Conservation (phyloP, 2,797 vertebrate species). For the Myripristis jacobus region DNA sequence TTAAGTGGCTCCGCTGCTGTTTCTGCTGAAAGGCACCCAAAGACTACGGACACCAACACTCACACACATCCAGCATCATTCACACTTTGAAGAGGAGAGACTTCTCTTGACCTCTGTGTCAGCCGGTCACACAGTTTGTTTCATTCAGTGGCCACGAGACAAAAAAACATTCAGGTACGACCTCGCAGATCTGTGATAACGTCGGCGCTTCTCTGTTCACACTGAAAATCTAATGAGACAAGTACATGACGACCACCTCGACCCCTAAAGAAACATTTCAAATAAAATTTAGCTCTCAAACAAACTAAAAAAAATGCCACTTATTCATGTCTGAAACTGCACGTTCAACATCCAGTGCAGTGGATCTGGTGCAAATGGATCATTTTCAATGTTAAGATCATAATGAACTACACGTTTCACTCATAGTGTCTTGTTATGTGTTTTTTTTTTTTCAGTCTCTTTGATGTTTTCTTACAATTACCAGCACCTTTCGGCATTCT, state of each 20-base stretch:
- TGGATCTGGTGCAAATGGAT: too few species aligned
- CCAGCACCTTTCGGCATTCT: too few species aligned
- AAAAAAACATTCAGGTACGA: slow-evolving; percentile 14
- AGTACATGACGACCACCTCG: neutral
- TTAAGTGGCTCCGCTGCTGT: neutral
- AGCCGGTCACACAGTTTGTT: slow-evolving; percentile 15
- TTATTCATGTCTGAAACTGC: too few species aligned
- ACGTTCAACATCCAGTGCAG: too few species aligned
- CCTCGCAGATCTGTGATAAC: slow-evolving; percentile 41
- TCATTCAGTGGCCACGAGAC: neutral
- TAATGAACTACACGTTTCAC: too few species aligned
- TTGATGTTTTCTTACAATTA: too few species aligned
- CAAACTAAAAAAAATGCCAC: too few species aligned
- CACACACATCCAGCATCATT: slow-evolving; percentile 42
- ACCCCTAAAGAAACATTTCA: slow-evolving; percentile 1
- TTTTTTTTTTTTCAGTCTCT: too few species aligned
- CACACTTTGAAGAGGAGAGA: slow-evolving; percentile 33
- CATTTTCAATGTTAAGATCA: too few species aligned
- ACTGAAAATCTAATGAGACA: slow-evolving; percentile 50
- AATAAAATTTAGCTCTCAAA: neutral
- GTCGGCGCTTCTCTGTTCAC: slow-evolving; percentile 26
- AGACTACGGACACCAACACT: slow-evolving; percentile 12
- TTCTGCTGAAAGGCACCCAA: slow-evolving; percentile 11
- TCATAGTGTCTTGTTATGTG: too few species aligned
- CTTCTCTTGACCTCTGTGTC: slow-evolving; percentile 53